Base-by-base conservation (phyloP, 2,888 invertebrate species). In the Colostygia pectinataria region DNA sequence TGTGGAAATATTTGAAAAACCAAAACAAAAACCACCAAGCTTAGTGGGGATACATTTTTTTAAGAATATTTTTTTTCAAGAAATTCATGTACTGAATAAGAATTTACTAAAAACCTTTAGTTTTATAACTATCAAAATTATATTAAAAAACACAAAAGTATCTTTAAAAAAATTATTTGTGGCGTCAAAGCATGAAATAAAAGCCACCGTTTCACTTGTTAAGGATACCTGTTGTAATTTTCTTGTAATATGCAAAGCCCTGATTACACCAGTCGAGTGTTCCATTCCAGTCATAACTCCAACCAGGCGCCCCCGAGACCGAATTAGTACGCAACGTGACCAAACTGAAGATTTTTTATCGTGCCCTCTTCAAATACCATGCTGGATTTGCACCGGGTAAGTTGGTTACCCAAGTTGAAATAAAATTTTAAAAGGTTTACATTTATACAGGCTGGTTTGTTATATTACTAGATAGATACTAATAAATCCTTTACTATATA, bases 281-380 rank as follows among this genome's bases (percentile, higher is more conserved):
- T 52, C 46, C 71, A 86, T 83, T 83, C 83, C 63, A 63, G 71
- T 70, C 81, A 85, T 85, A 83, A 83, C 78, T 83, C 44, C 48
- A 53, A 53, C 44, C 48, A 65, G 63, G 63, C 64, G 68, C 77
- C 79, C 72, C 65, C 52, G 82, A 75, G 84, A 82, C 74, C 73
- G 80, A 87, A 87, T 88, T 88, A 88, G 86, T 74, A 66, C 67
- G 66, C 63, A 74, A 88, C 87, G 88, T 88, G 88, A 84, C 77
- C 66, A 63, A 74, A 86, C 79, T 88, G 59, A 65, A 61, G 78
- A 84, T 85, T 86, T 84, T 84, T 83, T 83, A 82, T 79, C 79
- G 71, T 47, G 43, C 37, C 53, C 41, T 50, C 50, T 47, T 77
- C 76, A 74, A 52, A 52, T 52, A 52, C 43, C 74, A 55, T 69